These are phyloP conservation scores for Luscinia luscinia DNA, from an alignment of 2,797 vertebrate species.

Conservation along the genomic window DNA sequence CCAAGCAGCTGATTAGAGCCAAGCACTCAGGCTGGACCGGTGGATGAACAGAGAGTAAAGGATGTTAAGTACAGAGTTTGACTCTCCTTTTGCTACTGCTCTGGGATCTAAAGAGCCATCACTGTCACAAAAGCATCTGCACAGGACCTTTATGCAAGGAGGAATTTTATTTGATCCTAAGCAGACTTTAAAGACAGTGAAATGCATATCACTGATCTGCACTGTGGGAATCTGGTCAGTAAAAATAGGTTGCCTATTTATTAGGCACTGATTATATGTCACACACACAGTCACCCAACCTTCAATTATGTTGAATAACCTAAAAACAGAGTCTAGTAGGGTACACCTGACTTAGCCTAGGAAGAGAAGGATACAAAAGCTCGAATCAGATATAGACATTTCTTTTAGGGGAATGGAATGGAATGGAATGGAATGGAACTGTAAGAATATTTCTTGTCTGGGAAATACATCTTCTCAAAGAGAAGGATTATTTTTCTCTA, in stretches of 20 bases:
- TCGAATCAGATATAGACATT: not conserved
- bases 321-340: not conserved
- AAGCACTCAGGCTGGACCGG: not conserved
- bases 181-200: not conserved
- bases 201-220: not conserved
- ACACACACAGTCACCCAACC: not conserved
- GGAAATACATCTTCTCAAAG: not conserved
- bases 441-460: not conserved
- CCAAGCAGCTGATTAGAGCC: not conserved
- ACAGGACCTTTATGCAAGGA: not conserved
- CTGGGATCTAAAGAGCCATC: not conserved
- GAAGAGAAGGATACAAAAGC: not conserved
- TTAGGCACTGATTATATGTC: not conserved
- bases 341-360: not conserved
- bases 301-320: conserved; percentile 20
- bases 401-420: not conserved
- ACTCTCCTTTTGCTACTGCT: not conserved
- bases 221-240: not conserved
- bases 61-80: not conserved
- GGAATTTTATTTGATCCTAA: conserved; percentile 31
- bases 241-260: conserved; percentile 2
- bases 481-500: not conserved
- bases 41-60: not conserved
- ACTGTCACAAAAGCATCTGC: not conserved
- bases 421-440: not conserved